These are phyloP conservation scores for Rhyacophila brunnea DNA, from an alignment of 1,140 invertebrate genomes.

Conservation along the genomic window DNA sequence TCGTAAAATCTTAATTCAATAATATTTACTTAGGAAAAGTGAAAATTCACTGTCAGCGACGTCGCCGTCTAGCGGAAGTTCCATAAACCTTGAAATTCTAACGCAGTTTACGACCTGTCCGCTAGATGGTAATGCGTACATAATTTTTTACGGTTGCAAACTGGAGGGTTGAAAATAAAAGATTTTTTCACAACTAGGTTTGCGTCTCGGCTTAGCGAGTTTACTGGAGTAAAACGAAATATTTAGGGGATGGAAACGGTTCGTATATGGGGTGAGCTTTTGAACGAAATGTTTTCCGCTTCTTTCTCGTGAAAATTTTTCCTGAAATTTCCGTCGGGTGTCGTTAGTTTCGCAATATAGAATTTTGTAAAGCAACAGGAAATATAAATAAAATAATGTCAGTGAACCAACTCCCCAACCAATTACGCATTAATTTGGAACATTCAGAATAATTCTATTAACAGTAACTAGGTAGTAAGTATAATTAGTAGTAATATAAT, in stretches of 20 bases:
- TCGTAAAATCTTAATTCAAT: too few relatives aligned
- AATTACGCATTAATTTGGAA: too few relatives aligned
- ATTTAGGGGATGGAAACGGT: slow-evolving; percentile 19
- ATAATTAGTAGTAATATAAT: too few relatives aligned
- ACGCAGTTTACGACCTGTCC: slow-evolving; percentile 12
- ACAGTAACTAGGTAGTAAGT: too few relatives aligned
- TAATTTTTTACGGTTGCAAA: slow-evolving; percentile 6
- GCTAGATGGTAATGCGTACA: slow-evolving; percentile 28
- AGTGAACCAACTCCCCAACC: too few relatives aligned
- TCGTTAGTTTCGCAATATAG: too few relatives aligned
- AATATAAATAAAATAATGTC: too few relatives aligned
- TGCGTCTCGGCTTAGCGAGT: slow-evolving; percentile 16
- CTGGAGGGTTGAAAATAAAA: slow-evolving; percentile 17
- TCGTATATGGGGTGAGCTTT: slow-evolving; percentile 1
- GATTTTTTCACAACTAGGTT: slow-evolving; percentile 17
- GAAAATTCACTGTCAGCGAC: slow-evolving; percentile 12
- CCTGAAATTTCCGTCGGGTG: slow-evolving; percentile 10
- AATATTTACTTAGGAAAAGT: too few relatives aligned
- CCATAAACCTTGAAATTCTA: slow-evolving; percentile 19
- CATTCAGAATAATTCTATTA: too few relatives aligned
- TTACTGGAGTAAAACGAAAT: neutral
- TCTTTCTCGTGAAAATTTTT: slow-evolving; percentile 7
- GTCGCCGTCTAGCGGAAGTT: slow-evolving; percentile 22
- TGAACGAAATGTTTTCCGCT: neutral
- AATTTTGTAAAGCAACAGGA: too few relatives aligned